phyloP scores from a whole-genome alignment of 2,113 vertebrate species.

The Scortum barcoo region DNA sequence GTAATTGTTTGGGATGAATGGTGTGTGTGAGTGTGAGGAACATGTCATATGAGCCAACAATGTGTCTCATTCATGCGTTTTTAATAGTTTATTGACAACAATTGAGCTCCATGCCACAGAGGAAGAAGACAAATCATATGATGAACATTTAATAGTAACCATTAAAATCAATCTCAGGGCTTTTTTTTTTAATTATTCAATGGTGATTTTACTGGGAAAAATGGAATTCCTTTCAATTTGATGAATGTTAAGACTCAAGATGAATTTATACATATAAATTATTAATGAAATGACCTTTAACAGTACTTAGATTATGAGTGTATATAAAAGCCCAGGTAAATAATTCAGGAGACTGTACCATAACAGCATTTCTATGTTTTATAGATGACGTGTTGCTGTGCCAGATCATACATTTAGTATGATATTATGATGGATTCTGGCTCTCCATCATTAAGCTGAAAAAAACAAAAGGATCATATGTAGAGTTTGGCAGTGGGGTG shows the following conservation, averaged over 20 bases:
- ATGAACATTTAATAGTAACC: too few species aligned
- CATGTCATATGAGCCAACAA: too few species aligned
- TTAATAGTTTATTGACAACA: too few species aligned
- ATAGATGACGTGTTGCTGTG: not conserved
- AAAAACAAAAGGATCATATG: not conserved
- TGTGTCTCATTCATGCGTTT: too few species aligned
- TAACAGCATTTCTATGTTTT: not conserved
- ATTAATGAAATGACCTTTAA: not conserved
- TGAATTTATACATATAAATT: not conserved
- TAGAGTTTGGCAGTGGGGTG: slow-evolving; percentile 1
- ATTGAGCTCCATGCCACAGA: too few species aligned
- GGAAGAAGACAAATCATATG: too few species aligned
- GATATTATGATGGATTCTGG: not conserved
- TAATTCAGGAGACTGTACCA: not conserved
- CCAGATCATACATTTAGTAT: not conserved
- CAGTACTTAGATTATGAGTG: not conserved
- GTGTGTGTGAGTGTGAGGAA: too few species aligned
- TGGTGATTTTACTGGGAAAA: not conserved
- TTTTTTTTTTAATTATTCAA: not conserved
- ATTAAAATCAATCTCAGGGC: too few species aligned
- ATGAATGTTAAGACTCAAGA: too few species aligned
- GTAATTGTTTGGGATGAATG: too few species aligned
- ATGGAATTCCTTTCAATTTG: too few species aligned
- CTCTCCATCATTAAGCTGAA: not conserved
- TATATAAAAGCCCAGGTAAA: not conserved